Conservation (phyloP, 2,888 invertebrate species). For the Periphyllus acericola region DNA sequence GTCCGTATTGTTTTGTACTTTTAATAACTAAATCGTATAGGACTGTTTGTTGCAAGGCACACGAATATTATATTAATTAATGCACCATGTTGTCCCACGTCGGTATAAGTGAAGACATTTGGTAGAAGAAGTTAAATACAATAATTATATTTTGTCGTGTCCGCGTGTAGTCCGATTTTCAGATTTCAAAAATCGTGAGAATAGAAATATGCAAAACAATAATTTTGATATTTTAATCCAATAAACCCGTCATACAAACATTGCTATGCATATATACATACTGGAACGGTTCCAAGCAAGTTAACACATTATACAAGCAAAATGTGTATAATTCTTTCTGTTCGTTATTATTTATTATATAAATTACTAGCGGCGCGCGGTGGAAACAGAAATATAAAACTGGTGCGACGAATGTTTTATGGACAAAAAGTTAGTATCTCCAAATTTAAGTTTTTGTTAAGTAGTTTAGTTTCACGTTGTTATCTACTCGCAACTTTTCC, state of each 20-base stretch:
- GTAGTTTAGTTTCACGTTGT: slow-evolving; percentile 54
- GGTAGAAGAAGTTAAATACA: not conserved
- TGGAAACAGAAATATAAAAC: slow-evolving; percentile 41
- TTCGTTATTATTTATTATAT: slow-evolving; percentile 53
- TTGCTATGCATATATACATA: not conserved
- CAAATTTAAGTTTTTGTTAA: slow-evolving; percentile 57
- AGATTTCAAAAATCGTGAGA: not conserved
- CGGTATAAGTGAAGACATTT: no score
- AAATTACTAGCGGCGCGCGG: slow-evolving; percentile 43
- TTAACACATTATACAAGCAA: slow-evolving; percentile 26
- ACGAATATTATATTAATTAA: no score
- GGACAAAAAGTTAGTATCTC: slow-evolving; percentile 51
- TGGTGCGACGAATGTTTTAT: slow-evolving; percentile 56
- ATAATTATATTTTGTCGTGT: no score
- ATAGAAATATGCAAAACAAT: slow-evolving; percentile 17
- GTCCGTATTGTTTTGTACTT: no score
- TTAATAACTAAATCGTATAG: no score
- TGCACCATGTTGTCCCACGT: no score
- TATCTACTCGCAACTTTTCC: slow-evolving; percentile 42
- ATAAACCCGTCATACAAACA: slow-evolving; percentile 44
- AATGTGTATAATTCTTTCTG: slow-evolving; percentile 36
- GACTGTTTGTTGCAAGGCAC: no score
- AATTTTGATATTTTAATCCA: slow-evolving; percentile 32
- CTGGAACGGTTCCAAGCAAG: slow-evolving; percentile 51
- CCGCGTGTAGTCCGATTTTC: not conserved